phyloP scores from a whole-genome alignment of 2,888 invertebrate genomes.

The Tholera decimalis region DNA sequence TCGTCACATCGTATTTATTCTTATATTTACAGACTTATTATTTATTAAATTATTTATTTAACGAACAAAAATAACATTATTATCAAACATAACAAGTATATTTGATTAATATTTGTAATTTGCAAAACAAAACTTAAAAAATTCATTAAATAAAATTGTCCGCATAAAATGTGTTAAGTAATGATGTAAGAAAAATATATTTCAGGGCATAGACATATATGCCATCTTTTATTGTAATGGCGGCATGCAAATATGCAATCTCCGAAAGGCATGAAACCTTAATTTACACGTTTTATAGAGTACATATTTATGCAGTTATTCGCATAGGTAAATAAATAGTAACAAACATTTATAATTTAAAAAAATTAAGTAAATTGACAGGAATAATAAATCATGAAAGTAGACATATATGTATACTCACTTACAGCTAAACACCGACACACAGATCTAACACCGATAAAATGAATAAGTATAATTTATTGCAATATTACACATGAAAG shows the following conservation, averaged over 20 bases:
- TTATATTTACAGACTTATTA: conserved; percentile 52
- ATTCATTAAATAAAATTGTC: neutral
- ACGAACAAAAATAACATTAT: neutral
- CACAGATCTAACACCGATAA: conserved; percentile 38
- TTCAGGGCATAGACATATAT: no score
- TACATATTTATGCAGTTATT: no score
- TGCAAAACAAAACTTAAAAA: no score
- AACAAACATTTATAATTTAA: no score
- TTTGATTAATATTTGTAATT: neutral
- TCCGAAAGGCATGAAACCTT: no score
- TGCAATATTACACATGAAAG: conserved; percentile 67
- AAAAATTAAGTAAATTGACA: neutral
- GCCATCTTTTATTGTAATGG: no score
- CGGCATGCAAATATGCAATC: no score
- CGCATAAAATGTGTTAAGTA: no score
- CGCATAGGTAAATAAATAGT: no score
- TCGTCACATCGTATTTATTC: conserved; percentile 79
- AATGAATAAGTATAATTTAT: conserved; percentile 59
- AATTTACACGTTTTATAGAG: no score
- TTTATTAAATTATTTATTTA: neutral
- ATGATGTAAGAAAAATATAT: no score
- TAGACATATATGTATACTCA: conserved; percentile 2
- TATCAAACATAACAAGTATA: neutral
- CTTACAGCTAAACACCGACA: conserved; percentile 50
- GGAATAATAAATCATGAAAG: neutral